Evolutionary conservation across 2,888 invertebrate species (phyloP), one percentile per base, ranked within the genome.

Genomic region (Pristionchus japonicus): DNA sequence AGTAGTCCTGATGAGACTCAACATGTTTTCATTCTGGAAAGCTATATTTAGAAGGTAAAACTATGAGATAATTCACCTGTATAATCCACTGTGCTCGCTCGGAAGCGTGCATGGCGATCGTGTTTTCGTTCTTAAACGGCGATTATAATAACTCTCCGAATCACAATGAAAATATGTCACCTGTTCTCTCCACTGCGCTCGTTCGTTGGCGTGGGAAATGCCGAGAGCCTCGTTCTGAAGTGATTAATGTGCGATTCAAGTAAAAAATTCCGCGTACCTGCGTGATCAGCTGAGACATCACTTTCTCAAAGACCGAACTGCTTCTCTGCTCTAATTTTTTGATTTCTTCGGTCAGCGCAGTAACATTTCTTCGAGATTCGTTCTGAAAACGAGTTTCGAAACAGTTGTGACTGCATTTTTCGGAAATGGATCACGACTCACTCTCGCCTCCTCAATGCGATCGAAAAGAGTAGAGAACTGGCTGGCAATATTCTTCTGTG

Each of bases 391-490:
- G n/a, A n/a, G 4, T 4, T 9, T n/a, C 57, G n/a, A n/a, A n/a
- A n/a, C n/a, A n/a, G n/a, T n/a, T n/a, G n/a, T n/a, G n/a, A n/a
- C n/a, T n/a, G n/a, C n/a, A n/a, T n/a, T n/a, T n/a, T n/a, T n/a
- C n/a, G n/a, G n/a, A 43, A 9, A 27, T 15, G 20, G 27, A 47
- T 31, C 3, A 86, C 64, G 4, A 52, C 84, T 74, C 64, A 92
- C 92, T 57, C 89, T 90, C 47, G 91, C 74, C 0, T 89, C 89
- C 52, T 92, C 91, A 31, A 92, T 34, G 17, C 89, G 85, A n/a
- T 88, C 89, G 6, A 89, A 57, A 15, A 92, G 86, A 7, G 85
- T 49, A 7, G 89, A 74, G 74, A 90, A 90, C 57, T 90, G 89
- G 20, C 67, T 43, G 1, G 89, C 87, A 70, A 90, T 83, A 11